These are phyloP conservation scores for Oligia strigilis DNA, from an alignment of 2,888 invertebrate genomes.

Conservation along the genomic window DNA sequence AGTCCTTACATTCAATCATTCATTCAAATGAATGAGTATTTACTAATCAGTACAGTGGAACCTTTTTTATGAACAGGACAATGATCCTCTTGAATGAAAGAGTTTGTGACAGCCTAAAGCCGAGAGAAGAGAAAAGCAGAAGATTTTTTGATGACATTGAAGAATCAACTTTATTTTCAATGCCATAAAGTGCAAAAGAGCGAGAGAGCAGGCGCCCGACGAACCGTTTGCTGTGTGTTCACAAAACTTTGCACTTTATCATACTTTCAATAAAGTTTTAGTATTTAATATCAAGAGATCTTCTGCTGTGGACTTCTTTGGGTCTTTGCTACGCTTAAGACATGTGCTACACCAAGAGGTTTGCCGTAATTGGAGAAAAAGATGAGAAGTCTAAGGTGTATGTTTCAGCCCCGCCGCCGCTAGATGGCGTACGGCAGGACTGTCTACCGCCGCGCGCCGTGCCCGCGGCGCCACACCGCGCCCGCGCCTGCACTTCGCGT, in stretches of 20 bases:
- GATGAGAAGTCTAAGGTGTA: background rate
- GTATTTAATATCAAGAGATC: background rate
- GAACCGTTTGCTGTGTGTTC: background rate
- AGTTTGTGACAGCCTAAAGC: background rate
- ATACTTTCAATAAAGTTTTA: background rate
- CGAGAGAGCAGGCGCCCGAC: background rate
- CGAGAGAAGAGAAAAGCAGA: background rate
- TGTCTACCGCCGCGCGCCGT: no score
- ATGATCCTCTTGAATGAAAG: background rate
- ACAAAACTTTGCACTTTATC: background rate
- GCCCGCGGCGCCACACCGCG: no score
- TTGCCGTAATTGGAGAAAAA: background rate
- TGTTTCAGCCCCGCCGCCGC: no score
- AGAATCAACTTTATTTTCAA: background rate
- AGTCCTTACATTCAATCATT: conserved; percentile 20
- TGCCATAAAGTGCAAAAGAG: background rate
- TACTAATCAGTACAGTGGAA: conserved; percentile 32
- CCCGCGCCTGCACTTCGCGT: no score
- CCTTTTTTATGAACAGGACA: conserved; percentile 16
- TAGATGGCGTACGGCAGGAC: no score
- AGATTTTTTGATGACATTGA: background rate
- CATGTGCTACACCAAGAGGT: background rate
- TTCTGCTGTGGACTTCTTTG: background rate
- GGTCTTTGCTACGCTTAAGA: background rate
- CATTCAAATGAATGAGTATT: conserved; percentile 18